phyloP scores from a whole-genome alignment of 2,113 vertebrate species.

The Chlamydotis undulata region DNA sequence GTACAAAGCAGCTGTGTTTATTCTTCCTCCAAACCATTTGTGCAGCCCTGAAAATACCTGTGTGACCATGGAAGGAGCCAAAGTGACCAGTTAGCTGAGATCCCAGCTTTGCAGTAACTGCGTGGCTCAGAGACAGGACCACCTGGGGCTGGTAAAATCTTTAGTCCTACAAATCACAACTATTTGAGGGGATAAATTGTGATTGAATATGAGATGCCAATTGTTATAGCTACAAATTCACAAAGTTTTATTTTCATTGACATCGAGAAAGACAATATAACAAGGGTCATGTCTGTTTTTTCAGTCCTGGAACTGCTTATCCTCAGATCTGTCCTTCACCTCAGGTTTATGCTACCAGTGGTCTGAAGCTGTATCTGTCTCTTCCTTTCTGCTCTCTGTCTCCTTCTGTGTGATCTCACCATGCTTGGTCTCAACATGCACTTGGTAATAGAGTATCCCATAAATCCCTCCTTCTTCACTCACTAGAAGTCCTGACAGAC shows the following conservation, averaged over 20 bases:
- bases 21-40: background rate
- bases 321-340: background rate
- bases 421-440: fast-evolving
- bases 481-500: background rate
- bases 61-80: background rate
- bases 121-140: background rate
- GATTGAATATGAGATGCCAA: background rate
- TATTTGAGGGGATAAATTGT: background rate
- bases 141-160: background rate
- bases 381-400: background rate
- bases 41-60: background rate
- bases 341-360: background rate
- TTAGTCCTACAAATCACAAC: background rate
- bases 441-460: background rate
- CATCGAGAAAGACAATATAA: background rate
- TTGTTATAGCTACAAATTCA: background rate
- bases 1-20: background rate
- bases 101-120: background rate
- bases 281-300: background rate
- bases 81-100: background rate
- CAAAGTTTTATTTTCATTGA: background rate
- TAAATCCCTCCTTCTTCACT: background rate
- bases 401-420: background rate
- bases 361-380: background rate
- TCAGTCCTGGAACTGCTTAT: background rate